phyloP scores from a whole-genome alignment of 2,797 vertebrate genomes.

The Urocyon cinereoargenteus region DNA sequence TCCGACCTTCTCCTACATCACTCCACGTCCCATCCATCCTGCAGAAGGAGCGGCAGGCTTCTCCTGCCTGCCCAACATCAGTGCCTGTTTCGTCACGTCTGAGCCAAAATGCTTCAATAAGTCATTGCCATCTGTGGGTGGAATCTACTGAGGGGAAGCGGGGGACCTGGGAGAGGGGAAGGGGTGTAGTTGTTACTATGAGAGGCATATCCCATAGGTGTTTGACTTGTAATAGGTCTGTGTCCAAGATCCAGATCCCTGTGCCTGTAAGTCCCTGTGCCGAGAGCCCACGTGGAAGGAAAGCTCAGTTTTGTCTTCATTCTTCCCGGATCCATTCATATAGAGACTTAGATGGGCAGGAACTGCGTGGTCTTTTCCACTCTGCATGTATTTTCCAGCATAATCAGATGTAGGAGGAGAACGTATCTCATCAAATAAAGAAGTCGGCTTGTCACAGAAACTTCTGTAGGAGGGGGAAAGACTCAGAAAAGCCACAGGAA shows the following conservation, averaged over 20 bases:
- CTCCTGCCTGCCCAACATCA: background rate
- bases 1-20: background rate
- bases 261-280: background rate
- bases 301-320: background rate
- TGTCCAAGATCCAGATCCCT: background rate
- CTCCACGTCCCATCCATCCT: background rate
- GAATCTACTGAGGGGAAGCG: background rate
- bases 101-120: background rate
- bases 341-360: background rate
- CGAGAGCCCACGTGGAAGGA: background rate
- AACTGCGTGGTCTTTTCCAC: background rate
- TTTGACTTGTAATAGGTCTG: background rate
- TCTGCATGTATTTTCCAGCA: background rate
- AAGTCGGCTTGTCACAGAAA: conserved; percentile 11
- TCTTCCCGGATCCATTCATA: background rate
- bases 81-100: background rate
- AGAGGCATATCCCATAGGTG: background rate
- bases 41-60: background rate
- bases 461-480: background rate
- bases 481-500: background rate
- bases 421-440: background rate
- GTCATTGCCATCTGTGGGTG: background rate
- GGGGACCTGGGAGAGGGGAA: background rate
- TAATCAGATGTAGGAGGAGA: background rate
- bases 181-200: background rate